These are phyloP conservation scores for Drosophila bocqueti DNA, from an alignment of 1,140 invertebrate genomes.

Conservation along the genomic window DNA sequence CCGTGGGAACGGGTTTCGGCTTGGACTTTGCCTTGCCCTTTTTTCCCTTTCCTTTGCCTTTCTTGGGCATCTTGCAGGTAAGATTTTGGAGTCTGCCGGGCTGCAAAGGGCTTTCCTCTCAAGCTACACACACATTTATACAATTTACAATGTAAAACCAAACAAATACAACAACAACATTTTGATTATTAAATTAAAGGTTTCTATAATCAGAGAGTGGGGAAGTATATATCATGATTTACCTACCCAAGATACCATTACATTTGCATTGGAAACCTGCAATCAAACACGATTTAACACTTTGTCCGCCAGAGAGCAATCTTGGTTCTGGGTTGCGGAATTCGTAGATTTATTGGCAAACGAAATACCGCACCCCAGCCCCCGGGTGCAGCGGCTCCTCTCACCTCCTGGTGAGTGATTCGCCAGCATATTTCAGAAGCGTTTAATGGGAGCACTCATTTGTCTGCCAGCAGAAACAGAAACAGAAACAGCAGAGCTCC, in stretches of 20 bases:
- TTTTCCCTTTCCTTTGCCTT: slow-evolving; percentile 17
- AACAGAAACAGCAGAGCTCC: slow-evolving; percentile 18
- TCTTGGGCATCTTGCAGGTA: slow-evolving; percentile 11
- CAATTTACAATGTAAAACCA: neutral
- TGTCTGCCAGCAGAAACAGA: slow-evolving; percentile 66
- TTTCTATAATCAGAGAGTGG: neutral
- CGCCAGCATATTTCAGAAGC: slow-evolving; percentile 78
- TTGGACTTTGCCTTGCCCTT: neutral
- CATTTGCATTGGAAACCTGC: slow-evolving; percentile 1
- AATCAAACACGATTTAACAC: slow-evolving; percentile 45
- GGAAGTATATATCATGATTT: neutral
- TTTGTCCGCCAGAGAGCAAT: slow-evolving; percentile 23
- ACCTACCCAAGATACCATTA: neutral
- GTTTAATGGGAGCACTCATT: slow-evolving; percentile 78
- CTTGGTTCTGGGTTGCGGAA: slow-evolving; percentile 32
- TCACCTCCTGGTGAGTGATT: slow-evolving; percentile 59
- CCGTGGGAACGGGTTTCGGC: neutral
- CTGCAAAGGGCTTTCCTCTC: neutral
- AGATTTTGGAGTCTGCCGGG: neutral
- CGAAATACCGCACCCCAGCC: slow-evolving; percentile 7
- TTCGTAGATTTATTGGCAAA: slow-evolving; percentile 66
- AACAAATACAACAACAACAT: neutral
- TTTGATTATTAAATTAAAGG: neutral
- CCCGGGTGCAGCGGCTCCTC: slow-evolving; percentile 11
- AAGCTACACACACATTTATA: slow-evolving; percentile 10